These are phyloP conservation scores for Pantherophis guttatus DNA, from an alignment of 2,113 vertebrate species.

Conservation along the genomic window DNA sequence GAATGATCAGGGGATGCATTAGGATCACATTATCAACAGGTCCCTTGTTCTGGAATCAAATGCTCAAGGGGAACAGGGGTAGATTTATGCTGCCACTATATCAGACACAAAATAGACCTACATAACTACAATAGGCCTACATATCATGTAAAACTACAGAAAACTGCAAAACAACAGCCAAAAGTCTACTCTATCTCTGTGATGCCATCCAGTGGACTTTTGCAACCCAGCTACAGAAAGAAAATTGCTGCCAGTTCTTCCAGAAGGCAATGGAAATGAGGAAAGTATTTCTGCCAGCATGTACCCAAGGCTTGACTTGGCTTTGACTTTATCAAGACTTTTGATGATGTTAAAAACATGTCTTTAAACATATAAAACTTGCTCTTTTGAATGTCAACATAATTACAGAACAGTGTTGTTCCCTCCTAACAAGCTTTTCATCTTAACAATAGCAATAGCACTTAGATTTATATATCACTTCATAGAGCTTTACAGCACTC, in stretches of 20 bases:
- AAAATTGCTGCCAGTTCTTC: background rate
- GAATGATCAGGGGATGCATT: background rate
- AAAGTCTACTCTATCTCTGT: background rate
- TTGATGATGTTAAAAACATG: background rate
- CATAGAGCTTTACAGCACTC: no score
- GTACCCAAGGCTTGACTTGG: background rate
- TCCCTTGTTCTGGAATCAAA: background rate
- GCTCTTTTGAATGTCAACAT: background rate
- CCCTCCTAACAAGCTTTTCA: background rate
- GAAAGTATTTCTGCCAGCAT: background rate
- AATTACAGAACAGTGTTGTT: background rate
- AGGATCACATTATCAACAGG: background rate
- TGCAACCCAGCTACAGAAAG: background rate
- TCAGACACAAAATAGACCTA: background rate
- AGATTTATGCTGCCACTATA: background rate
- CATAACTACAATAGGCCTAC: background rate
- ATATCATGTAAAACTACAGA: background rate
- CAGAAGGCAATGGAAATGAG: background rate
- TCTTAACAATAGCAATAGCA: background rate
- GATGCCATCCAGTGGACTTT: background rate
- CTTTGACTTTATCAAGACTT: background rate
- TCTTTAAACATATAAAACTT: background rate
- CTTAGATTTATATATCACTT: no score
- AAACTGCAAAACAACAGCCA: background rate
- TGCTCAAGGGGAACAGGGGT: background rate